phyloP scores from a whole-genome alignment of 2,113 vertebrate genomes.

The Pycnonotus jocosus region DNA sequence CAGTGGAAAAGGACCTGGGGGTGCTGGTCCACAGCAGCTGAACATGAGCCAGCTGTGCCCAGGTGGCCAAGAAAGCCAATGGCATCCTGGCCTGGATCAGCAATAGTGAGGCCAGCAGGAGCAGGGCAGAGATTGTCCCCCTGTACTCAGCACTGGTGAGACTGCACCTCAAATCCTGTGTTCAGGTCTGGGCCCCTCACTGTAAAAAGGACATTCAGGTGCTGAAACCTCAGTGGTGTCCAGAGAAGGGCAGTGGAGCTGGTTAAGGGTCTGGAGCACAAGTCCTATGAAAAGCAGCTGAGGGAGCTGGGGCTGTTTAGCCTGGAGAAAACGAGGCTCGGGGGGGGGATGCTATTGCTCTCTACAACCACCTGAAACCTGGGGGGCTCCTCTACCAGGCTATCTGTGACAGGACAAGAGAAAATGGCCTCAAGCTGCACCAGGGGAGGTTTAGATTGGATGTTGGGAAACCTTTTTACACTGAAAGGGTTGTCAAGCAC shows the following conservation, averaged over 20 bases:
- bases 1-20: neutral
- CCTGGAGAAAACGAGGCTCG: neutral
- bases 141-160: rapidly evolving
- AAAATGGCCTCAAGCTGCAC: neutral
- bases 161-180: rapidly evolving
- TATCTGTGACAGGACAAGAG: neutral
- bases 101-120: neutral
- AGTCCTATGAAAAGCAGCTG: too few species aligned
- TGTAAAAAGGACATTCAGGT: neutral
- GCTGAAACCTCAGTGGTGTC: neutral
- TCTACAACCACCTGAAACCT: neutral
- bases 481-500: neutral
- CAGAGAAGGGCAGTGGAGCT: neutral
- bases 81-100: rapidly evolving
- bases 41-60: neutral
- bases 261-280: neutral
- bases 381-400: neutral
- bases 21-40: neutral
- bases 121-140: neutral
- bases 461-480: neutral
- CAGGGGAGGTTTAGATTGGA: neutral
- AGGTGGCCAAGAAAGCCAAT: neutral
- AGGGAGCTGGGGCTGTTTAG: neutral
- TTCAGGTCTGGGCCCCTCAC: neutral
- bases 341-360: neutral